Percentiles rank a stretch among this genome's conserved stretches.
Evolutionary conservation across 2,797 vertebrate species (phyloP).

Genomic region (Coreius guichenoti): DNA sequence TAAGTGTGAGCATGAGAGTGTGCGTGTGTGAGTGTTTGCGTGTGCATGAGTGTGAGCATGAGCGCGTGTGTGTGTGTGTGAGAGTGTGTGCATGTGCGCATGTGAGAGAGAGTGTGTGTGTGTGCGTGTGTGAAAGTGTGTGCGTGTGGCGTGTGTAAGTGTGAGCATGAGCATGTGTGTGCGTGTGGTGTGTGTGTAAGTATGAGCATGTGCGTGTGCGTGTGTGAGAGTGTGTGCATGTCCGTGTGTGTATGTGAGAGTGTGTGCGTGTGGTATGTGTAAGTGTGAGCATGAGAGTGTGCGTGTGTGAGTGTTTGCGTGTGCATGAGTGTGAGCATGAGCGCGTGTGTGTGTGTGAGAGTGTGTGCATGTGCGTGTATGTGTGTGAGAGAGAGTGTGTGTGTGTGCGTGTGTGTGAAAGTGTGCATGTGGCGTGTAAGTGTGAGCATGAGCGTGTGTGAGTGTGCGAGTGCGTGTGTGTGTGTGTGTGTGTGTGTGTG

Average conservation of each 20-base stretch:
- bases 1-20: no score
- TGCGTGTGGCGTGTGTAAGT: not conserved
- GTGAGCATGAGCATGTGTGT: no score
- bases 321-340: no score
- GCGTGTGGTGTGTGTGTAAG: conserved; percentile 29
- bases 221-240: conserved; percentile 37
- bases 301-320: not conserved
- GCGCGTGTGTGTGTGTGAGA: conserved; percentile 40
- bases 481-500: conserved; percentile 10
- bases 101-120: not conserved
- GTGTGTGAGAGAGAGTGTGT: not conserved
- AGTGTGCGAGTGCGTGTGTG: conserved; percentile 11
- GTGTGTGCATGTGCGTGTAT: conserved; percentile 30
- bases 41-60: not conserved
- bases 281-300: no score
- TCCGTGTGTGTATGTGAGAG: not conserved
- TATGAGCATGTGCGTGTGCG: no score
- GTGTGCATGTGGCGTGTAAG: conserved; percentile 29
- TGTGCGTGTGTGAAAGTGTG: conserved; percentile 38
- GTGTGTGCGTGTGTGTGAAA: conserved; percentile 36
- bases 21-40: conserved; percentile 35
- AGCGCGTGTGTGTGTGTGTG: conserved; percentile 30
- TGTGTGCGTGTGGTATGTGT: conserved; percentile 37
- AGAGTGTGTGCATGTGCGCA: conserved; percentile 18
- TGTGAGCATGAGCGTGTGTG: conserved; percentile 36